phyloP scores from a whole-genome alignment of 2,888 invertebrate genomes.

The Myopa testacea region DNA sequence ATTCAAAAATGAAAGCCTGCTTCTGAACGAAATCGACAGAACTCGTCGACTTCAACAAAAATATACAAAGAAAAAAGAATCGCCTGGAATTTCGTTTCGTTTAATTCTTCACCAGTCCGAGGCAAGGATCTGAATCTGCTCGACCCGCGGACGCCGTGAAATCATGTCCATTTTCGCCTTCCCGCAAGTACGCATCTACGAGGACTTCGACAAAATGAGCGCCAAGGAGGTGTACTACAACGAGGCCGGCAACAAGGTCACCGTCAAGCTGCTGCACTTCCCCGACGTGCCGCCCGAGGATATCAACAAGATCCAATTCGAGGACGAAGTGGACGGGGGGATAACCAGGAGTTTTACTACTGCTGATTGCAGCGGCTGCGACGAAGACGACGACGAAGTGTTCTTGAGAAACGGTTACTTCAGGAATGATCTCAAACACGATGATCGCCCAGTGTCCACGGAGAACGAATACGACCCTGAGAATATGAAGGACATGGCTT shows the following conservation, averaged over 20 bases:
- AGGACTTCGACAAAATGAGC: conserved; percentile 69
- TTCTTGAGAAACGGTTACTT: conserved; percentile 4
- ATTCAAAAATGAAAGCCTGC: background rate
- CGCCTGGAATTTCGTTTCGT: background rate
- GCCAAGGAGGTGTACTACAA: conserved; percentile 68
- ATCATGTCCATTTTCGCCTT: conserved; percentile 68
- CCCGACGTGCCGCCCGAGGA: conserved; percentile 67
- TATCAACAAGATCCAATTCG: conserved; percentile 63
- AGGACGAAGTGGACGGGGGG: conserved; percentile 53
- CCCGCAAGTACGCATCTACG: conserved; percentile 66
- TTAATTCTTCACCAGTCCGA: background rate
- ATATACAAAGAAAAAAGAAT: conserved; percentile 7
- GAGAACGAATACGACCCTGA: conserved; percentile 45
- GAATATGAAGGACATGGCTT: conserved; percentile 43
- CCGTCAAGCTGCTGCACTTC: conserved; percentile 66
- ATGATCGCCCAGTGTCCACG: conserved; percentile 31
- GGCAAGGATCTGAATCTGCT: background rate
- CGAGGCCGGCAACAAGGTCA: conserved; percentile 67
- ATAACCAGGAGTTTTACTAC: conserved; percentile 10
- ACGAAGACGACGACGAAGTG: background rate
- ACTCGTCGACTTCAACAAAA: conserved; percentile 7
- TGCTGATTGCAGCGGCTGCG: background rate
- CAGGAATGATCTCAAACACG: conserved; percentile 15
- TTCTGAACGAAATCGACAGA: background rate
- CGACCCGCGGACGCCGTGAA: background rate